A percentile compares a stretch with the other conserved stretches of the same genome.
phyloP scores from a whole-genome alignment of 1,140 invertebrate genomes.

The Pogonognathellus flavescens region DNA sequence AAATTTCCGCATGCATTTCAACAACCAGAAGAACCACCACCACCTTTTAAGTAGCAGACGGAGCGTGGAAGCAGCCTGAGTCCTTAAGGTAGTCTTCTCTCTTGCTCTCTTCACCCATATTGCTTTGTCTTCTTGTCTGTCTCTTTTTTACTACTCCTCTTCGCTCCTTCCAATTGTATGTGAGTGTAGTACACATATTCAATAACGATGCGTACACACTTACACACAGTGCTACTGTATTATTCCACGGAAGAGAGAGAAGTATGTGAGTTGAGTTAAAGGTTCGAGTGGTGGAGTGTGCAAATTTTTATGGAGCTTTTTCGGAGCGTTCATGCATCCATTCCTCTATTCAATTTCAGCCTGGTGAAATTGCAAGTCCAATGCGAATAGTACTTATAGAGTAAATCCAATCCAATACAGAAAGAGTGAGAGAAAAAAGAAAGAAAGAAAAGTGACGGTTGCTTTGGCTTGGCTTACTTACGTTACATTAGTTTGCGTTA shows the following conservation, averaged over 20 bases:
- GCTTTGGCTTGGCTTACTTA: conserved; percentile 25
- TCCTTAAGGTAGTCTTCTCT: too few species aligned
- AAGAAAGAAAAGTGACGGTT: conserved; percentile 28
- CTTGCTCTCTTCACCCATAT: too few species aligned
- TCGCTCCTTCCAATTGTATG: too few species aligned
- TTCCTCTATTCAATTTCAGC: conserved; percentile 30
- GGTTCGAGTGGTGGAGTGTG: conserved; percentile 28
- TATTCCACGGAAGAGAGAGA: background rate
- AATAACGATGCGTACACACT: background rate
- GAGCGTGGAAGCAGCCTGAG: too few species aligned
- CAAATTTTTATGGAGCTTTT: conserved; percentile 53
- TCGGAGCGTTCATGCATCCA: conserved; percentile 39
- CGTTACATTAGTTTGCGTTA: conserved; percentile 33
- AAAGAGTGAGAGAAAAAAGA: background rate
- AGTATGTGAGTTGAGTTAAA: too few species aligned
- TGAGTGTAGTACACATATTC: too few species aligned
- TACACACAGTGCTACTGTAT: background rate
- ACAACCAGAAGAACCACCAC: too few species aligned
- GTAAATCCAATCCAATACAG: background rate
- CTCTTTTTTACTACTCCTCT: too few species aligned
- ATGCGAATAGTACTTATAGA: background rate
- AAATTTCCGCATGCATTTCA: too few species aligned
- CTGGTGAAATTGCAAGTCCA: conserved; percentile 29
- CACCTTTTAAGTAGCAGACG: too few species aligned
- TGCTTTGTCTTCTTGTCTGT: too few species aligned